Base-by-base conservation (phyloP, 2,888 invertebrate genomes). In the Athrips mouffetella region DNA sequence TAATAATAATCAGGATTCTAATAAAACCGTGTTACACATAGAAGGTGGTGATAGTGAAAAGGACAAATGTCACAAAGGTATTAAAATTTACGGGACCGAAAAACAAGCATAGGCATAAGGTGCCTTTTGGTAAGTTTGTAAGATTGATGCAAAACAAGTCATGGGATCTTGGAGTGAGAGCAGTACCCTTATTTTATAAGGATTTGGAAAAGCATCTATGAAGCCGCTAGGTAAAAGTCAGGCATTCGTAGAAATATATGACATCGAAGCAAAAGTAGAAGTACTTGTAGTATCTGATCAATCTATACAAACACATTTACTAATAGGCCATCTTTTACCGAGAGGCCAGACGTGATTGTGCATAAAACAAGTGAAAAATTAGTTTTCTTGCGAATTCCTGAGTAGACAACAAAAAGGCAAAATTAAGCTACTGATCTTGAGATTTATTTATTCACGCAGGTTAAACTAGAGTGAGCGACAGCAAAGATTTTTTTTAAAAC, bases 281-380 rank as follows among this genome's bases (percentile, higher is more conserved):
- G 21, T 35, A 5, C 16, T 45, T 21, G 15, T 49, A 8, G 45
- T 49, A 10, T 45, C 45, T 1, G 49, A 49, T 30, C 29, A 42
- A 5, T 42, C 21, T 8, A 8, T 47, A 20, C 33, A 31, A 41
- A 30, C 33, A n/a, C 44, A 42, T 1, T 6, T 50, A 15, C 11
- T 50, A 20, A 8, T 50, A 4, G 50, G 50, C 8, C 50, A 50
- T 15, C 47, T 13, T 47, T 35, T 7, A 47, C 47, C n/a, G 47
- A 47, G 21, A 39, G 21, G 29, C 11, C 27, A 3, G 11, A 35
- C 21, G 16, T 45, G 4, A 16, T 20, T 8, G n/a, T 37, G 20
- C 27, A 41, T 23, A 41, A 41, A 41, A 23, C 20, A 2, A 27
- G 7, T 7, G 27, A 27, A 7, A n/a, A 27, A 7, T 8, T 27